phyloP scores from a whole-genome alignment of 2,113 vertebrate species.

The Catharus fuscescens region DNA sequence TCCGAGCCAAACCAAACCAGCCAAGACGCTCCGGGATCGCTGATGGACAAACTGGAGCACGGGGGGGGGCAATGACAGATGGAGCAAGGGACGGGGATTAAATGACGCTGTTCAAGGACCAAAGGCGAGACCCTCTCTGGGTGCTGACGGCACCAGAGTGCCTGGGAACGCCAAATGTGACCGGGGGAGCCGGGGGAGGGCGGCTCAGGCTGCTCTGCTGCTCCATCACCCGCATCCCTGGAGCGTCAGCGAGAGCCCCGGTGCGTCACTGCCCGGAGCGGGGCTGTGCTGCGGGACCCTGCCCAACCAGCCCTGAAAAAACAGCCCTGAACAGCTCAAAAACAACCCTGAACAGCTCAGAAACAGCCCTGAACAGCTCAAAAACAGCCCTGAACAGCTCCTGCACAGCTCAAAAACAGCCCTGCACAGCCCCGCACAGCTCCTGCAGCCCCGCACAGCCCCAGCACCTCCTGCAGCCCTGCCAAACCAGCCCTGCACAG shows the following conservation, averaged over 20 bases:
- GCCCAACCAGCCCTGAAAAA: neutral
- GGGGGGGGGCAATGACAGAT: neutral
- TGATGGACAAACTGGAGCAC: fast-evolving
- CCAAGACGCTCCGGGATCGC: fast-evolving
- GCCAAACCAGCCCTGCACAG: too few species aligned
- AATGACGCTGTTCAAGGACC: neutral
- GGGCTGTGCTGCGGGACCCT: neutral
- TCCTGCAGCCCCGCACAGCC: too few species aligned
- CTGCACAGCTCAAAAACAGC: too few species aligned
- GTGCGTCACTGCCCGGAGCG: neutral
- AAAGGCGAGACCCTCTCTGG: fast-evolving
- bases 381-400: too few species aligned
- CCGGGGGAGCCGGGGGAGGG: neutral
- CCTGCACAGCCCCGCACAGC: too few species aligned
- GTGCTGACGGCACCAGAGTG: neutral
- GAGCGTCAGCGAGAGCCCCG: neutral
- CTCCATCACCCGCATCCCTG: neutral
- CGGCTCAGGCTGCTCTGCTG: neutral
- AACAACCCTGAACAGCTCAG: too few species aligned
- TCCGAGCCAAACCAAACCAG: neutral
- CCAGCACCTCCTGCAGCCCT: too few species aligned
- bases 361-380: too few species aligned
- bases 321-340: neutral
- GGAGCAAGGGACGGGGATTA: neutral
- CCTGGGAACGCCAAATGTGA: neutral